Base-by-base conservation (phyloP, 23 tunicate species). In the Aplidium turbinatum region DNA sequence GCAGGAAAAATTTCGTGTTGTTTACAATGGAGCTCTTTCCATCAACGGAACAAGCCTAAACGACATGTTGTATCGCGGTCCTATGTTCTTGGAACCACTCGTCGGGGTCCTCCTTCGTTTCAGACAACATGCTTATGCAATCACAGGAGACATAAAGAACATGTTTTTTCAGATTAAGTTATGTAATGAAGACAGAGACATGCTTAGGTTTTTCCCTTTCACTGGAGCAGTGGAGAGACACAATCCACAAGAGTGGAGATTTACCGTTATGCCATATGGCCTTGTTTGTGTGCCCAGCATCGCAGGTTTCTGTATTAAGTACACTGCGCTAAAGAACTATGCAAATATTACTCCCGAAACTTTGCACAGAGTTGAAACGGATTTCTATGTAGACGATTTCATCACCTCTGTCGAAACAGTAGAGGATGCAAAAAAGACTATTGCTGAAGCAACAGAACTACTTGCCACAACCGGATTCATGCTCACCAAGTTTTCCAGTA, bases 361-460 rank as follows among this genome's bases (percentile, higher is more conserved):
- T 23, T 9, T 60, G 6, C 5, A 4, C 9, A 60, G 35, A 4
- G 5, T 27, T 24, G n/a, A 60, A 30, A 26, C 9, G 4, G 67
- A 25, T n/a, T 60, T 60, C 21, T 60, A 60, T 29, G 67, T 60
- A 23, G 67, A 60, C 35, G 67, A 60, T 30, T 60, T 60, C n/a
- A 60, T 60, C 18, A 24, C 67, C 35, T 25, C 35, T 4, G 6
- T 29, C 3, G 5, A 60, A 28, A 26, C 34, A 5, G 7, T 60
- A 4, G 67, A 28, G 31, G 67, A 60, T 29, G 67, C 67, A 28
- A 60, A 60, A 60, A 29, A 13, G 31, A 7, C 5, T 4, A 11
- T 60, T 5, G 5, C 7, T 3, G 67, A 25, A 29, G 35, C 35
- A 11, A 26, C 18, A 23, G 31, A 24, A 19, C 7, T 23, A 5